Percentiles rank a stretch among this genome's conserved stretches.
Conservation (phyloP, 2,888 invertebrate species). For the Melieria crassipennis region DNA sequence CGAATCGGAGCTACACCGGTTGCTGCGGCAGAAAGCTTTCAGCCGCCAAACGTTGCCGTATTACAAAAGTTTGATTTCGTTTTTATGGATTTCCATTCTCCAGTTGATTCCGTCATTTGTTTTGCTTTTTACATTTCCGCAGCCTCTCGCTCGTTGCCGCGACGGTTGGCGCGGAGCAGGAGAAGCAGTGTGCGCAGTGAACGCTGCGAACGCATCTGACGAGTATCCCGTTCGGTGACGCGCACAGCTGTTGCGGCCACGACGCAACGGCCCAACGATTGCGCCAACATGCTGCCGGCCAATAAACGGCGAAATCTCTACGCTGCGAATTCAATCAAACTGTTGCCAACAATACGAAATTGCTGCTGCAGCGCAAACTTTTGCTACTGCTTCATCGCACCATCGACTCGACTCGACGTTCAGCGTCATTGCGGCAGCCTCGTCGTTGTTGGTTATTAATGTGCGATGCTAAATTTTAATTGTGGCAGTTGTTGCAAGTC, state of each 20-base stretch:
- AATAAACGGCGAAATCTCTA: constrained; percentile 6
- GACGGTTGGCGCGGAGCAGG: not conserved
- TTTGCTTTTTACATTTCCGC: too few relatives aligned
- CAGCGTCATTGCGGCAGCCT: too few relatives aligned
- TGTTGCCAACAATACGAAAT: constrained; percentile 25
- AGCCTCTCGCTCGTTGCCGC: too few relatives aligned
- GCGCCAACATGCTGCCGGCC: constrained; percentile 9
- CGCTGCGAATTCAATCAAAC: constrained; percentile 21
- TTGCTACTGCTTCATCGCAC: not conserved
- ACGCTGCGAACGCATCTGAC: too few relatives aligned
- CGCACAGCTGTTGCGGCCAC: not conserved
- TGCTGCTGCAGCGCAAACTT: not conserved
- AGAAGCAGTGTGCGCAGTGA: not conserved
- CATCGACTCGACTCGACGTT: too few relatives aligned
- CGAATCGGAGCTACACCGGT: too few relatives aligned
- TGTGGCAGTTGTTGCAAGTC: constrained; percentile 13
- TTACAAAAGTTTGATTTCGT: constrained; percentile 5
- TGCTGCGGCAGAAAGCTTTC: not conserved
- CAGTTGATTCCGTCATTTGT: too few relatives aligned
- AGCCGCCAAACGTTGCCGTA: not conserved
- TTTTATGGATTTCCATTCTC: constrained; percentile 15
- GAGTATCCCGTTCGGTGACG: not conserved
- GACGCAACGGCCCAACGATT: not conserved
- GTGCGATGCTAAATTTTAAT: constrained; percentile 23
- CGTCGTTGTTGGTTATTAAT: constrained; percentile 5